Percentiles rank a stretch among this genome's conserved stretches.
phyloP scores from a whole-genome alignment of 2,797 vertebrate genomes.

The Cryptoprocta ferox region DNA sequence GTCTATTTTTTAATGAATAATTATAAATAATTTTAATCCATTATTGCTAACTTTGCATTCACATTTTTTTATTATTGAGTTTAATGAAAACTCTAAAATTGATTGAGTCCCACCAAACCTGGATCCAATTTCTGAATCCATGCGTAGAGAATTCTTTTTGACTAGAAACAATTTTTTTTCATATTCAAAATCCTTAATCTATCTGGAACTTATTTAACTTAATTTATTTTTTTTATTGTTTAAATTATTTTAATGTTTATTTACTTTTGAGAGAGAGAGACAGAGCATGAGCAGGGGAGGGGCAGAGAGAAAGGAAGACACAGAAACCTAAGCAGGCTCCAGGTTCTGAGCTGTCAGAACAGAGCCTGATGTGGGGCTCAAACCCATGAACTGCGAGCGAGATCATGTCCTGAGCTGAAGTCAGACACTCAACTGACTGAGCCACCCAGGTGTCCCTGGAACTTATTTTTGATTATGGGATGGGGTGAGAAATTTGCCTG shows the following conservation, averaged over 20 bases:
- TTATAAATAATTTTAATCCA: background rate
- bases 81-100: background rate
- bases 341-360: no score
- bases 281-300: no score
- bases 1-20: background rate
- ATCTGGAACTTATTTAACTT: background rate
- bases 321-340: no score
- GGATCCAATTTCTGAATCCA: background rate
- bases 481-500: background rate
- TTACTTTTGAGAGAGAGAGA: no score
- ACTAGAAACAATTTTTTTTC: background rate
- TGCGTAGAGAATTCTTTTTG: background rate
- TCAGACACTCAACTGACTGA: no score
- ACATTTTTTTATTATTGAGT: background rate
- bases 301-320: no score
- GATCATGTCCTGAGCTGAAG: no score
- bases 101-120: background rate
- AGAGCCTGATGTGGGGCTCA: no score
- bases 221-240: no score
- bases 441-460: background rate
- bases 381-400: no score
- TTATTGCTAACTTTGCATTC: conserved; percentile 7
- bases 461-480: conserved; percentile 1
- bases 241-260: no score
- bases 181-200: conserved; percentile 18